Evolutionary conservation across 2,797 vertebrate genomes (phyloP).

Genomic region (Gadopsis marmoratus): DNA sequence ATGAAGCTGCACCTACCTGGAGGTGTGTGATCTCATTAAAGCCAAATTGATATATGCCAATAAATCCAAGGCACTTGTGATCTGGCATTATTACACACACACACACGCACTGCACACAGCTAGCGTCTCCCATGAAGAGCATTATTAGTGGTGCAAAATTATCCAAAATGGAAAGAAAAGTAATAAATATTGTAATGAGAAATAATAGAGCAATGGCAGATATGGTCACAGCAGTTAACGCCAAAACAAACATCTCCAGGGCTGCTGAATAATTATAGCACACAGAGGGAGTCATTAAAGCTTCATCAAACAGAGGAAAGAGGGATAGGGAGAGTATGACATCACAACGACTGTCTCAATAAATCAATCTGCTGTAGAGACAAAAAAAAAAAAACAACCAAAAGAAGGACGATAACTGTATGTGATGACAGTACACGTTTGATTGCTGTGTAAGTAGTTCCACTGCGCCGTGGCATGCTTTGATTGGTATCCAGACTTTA

Average conservation of each 20-base stretch:
- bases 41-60: constrained; percentile 96
- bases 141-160: constrained; percentile 89
- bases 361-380: constrained; percentile 56
- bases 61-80: constrained; percentile 90
- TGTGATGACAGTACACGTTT: constrained; percentile 41
- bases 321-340: constrained; percentile 43
- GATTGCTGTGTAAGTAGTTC: constrained; percentile 28
- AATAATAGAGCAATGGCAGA: constrained; percentile 60
- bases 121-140: constrained; percentile 72
- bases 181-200: constrained; percentile 90
- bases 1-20: constrained; percentile 89
- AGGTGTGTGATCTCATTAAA: constrained; percentile 99
- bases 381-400: too few species aligned
- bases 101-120: constrained; percentile 36
- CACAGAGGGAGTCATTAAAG: constrained; percentile 73
- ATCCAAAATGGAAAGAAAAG: constrained; percentile 90
- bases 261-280: constrained; percentile 77
- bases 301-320: constrained; percentile 63
- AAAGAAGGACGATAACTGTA: constrained; percentile 27
- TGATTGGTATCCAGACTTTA: constrained; percentile 37
- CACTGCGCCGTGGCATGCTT: constrained; percentile 21
- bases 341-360: constrained; percentile 63
- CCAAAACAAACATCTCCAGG: constrained; percentile 81
- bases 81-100: constrained; percentile 90
- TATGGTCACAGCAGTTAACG: constrained; percentile 79